These are phyloP conservation scores for Parthenolecanium corni DNA, from an alignment of 2,888 invertebrate genomes.

Conservation along the genomic window DNA sequence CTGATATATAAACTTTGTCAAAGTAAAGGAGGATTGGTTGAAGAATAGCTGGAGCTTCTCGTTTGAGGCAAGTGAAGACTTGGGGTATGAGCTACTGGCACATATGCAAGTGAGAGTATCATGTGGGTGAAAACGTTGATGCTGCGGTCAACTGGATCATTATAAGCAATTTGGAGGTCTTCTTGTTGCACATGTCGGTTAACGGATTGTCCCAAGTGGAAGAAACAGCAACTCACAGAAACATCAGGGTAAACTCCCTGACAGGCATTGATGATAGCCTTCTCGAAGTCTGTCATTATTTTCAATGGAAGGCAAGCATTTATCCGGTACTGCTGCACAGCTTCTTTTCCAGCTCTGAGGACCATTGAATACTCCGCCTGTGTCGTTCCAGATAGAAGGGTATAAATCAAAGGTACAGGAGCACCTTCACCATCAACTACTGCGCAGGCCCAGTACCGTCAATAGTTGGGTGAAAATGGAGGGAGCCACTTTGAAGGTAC, in stretches of 20 bases:
- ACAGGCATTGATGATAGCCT: background rate
- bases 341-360: background rate
- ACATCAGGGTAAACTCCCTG: background rate
- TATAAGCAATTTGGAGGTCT: background rate
- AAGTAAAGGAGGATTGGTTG: background rate
- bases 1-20: background rate
- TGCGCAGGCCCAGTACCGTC: background rate
- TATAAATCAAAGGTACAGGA: background rate
- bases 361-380: background rate
- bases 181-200: background rate
- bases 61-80: background rate
- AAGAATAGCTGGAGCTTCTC: background rate
- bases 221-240: background rate
- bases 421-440: background rate
- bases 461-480: background rate
- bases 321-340: background rate
- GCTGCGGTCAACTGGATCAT: background rate
- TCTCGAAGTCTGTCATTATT: background rate
- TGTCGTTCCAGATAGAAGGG: background rate
- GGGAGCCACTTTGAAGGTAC: background rate
- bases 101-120: background rate
- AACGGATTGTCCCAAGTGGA: background rate
- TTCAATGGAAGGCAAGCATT: background rate
- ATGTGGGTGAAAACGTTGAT: background rate
- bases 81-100: background rate